phyloP scores from a whole-genome alignment of 2,888 invertebrate genomes.

The Eremobia ochroleuca region DNA sequence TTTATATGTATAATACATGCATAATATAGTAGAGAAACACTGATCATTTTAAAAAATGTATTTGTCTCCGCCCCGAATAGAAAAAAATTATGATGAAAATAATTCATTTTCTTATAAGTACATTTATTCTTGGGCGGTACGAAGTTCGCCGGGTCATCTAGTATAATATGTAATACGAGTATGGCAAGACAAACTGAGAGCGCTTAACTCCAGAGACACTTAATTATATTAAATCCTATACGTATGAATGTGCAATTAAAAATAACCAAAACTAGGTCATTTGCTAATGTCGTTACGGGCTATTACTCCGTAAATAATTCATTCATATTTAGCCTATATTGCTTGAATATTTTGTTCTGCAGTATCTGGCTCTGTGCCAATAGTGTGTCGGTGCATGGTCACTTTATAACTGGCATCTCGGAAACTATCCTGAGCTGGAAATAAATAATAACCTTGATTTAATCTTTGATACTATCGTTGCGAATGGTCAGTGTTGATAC shows the following conservation, averaged over 20 bases:
- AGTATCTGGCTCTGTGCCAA: constrained; percentile 76
- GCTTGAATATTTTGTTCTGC: constrained; percentile 72
- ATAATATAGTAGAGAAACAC: too few relatives aligned
- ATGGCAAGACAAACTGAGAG: neutral
- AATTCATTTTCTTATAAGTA: neutral
- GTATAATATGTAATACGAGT: too few relatives aligned
- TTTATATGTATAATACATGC: too few relatives aligned
- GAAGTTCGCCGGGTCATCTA: too few relatives aligned
- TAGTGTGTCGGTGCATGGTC: constrained; percentile 66
- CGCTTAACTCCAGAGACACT: neutral
- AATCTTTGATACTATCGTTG: constrained; percentile 47
- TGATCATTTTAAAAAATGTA: too few relatives aligned
- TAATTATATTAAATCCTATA: constrained; percentile 12
- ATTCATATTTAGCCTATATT: constrained; percentile 70
- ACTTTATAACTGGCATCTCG: constrained; percentile 63
- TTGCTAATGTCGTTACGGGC: constrained; percentile 62
- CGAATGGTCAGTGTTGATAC: constrained; percentile 41
- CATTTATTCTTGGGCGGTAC: neutral
- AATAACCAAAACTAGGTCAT: constrained; percentile 59
- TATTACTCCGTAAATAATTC: constrained; percentile 68
- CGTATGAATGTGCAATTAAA: constrained; percentile 49
- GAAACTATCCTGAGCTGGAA: constrained; percentile 63
- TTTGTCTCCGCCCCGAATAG: neutral
- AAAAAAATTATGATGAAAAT: neutral
- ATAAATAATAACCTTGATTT: constrained; percentile 69